Base-by-base conservation (phyloP, 2,888 invertebrate genomes). In the Toxonevra muliebris region DNA sequence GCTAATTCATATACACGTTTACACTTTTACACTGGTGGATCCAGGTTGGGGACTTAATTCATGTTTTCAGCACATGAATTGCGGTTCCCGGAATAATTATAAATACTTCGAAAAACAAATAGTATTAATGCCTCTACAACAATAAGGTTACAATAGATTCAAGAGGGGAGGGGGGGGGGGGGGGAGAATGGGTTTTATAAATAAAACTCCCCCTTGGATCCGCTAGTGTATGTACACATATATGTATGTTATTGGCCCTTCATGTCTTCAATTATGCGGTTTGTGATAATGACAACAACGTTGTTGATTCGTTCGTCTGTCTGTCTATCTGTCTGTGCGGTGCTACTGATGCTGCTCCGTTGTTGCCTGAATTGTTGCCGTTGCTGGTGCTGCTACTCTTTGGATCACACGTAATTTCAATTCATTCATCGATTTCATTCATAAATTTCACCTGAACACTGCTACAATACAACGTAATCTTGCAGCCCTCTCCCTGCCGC, bases 351-450 rank as follows among this genome's bases (percentile, higher is more conserved):
- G 9, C 45, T n/a, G n/a, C n/a, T n/a, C n/a, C n/a, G n/a, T n/a
- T 30, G 30, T 30, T 30, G 30, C 15, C 4, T 13, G 40, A 30
- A 30, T 17, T 43, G 53, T 20, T 13, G 52, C 48, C 12, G 9
- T 42, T 42, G 8, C 40, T 30, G 11, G 54, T 13, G 17, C 40
- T 11, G 65, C n/a, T 20, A 66, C 61, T n/a, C n/a, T 73, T 72
- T 66, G 71, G 60, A 50, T 68, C 59, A 63, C 77, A 80, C 80
- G 80, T 78, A 79, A 77, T 75, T 74, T 74, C 79, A 74, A 75
- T 77, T 81, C 81, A 80, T 80, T 81, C 76, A 80, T 78, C 74
- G 75, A 74, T 72, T 67, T 61, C 67, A 69, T 70, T 70, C 70
- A 71, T 68, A 59, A 67, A 67, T 20, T 58, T 53, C 5, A 48